These are phyloP conservation scores for Amiota communis DNA, from an alignment of 2,888 invertebrate species.

Conservation along the genomic window DNA sequence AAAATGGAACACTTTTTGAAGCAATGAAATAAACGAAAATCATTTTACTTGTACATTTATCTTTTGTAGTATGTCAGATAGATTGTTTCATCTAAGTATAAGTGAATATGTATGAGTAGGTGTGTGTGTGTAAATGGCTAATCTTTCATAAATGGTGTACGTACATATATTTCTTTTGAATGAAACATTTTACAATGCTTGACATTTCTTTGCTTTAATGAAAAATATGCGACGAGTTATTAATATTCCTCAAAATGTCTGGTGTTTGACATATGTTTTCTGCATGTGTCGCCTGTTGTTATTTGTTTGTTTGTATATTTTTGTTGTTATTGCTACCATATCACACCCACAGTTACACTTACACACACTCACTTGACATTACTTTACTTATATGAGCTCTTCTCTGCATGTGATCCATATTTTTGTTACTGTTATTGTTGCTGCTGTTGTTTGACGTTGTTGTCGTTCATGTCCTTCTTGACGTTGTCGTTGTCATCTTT, in stretches of 20 bases:
- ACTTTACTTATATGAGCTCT: neutral
- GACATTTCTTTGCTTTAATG: slow-evolving; percentile 62
- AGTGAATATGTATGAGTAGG: too few relatives aligned
- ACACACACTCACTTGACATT: neutral
- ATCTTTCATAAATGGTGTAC: neutral
- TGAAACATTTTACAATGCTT: slow-evolving; percentile 40
- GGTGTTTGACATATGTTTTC: slow-evolving; percentile 66
- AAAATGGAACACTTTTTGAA: too few relatives aligned
- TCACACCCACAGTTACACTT: slow-evolving; percentile 7
- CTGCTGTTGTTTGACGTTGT: slow-evolving; percentile 15
- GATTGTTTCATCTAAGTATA: too few relatives aligned
- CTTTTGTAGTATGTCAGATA: slow-evolving; percentile 1
- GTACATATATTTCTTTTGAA: neutral
- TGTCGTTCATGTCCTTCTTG: neutral
- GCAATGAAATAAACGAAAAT: too few relatives aligned
- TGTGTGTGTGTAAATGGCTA: too few relatives aligned
- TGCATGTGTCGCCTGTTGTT: slow-evolving; percentile 49
- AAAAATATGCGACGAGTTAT: slow-evolving; percentile 65
- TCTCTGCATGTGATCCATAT: neutral
- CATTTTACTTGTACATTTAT: slow-evolving; percentile 24
- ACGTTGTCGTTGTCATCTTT: slow-evolving; percentile 33
- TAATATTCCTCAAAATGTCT: slow-evolving; percentile 66
- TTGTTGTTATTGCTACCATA: slow-evolving; percentile 28
- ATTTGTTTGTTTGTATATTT: slow-evolving; percentile 45
- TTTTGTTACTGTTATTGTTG: neutral